A percentile compares a stretch with the other conserved stretches of the same genome.
These are phyloP conservation scores for Fabriciana adippe DNA, from an alignment of 2,888 invertebrate species.

Conservation along the genomic window DNA sequence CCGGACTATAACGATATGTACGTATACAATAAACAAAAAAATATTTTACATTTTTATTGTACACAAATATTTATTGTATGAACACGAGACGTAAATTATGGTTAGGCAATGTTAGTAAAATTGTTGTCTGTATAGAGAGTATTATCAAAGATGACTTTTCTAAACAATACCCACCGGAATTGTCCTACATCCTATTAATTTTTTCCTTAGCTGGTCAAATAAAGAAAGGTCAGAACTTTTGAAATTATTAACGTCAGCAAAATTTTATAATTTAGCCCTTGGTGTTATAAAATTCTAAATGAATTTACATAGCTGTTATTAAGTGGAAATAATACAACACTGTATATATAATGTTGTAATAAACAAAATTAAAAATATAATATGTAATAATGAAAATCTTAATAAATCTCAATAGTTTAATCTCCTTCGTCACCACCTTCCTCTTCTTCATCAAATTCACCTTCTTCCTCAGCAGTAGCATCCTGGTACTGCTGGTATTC, in stretches of 20 bases:
- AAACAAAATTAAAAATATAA: constrained; percentile 52
- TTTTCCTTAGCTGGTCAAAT: constrained; percentile 2
- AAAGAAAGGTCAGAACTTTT: constrained; percentile 14
- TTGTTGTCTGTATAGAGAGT: constrained; percentile 10
- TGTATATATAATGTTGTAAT: constrained; percentile 44
- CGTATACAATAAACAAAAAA: no score
- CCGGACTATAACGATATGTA: no score
- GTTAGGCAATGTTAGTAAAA: background rate
- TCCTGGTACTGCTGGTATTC: constrained; percentile 91
- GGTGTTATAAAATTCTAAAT: background rate
- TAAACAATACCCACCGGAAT: constrained; percentile 19
- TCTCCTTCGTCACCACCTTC: constrained; percentile 84
- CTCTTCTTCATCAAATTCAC: constrained; percentile 81
- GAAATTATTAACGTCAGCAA: background rate
- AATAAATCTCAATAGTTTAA: constrained; percentile 60
- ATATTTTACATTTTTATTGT: no score
- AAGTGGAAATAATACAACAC: constrained; percentile 27
- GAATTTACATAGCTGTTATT: constrained; percentile 2
- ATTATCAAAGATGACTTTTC: constrained; percentile 14
- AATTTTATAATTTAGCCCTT: background rate
- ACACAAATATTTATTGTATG: no score
- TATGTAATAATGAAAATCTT: constrained; percentile 62
- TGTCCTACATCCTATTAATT: constrained; percentile 13
- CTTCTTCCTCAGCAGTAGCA: constrained; percentile 82
- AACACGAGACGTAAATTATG: no score